Evolutionary conservation across 2,888 invertebrate species (phyloP).

Genomic region (Amphimallon solstitiale): DNA sequence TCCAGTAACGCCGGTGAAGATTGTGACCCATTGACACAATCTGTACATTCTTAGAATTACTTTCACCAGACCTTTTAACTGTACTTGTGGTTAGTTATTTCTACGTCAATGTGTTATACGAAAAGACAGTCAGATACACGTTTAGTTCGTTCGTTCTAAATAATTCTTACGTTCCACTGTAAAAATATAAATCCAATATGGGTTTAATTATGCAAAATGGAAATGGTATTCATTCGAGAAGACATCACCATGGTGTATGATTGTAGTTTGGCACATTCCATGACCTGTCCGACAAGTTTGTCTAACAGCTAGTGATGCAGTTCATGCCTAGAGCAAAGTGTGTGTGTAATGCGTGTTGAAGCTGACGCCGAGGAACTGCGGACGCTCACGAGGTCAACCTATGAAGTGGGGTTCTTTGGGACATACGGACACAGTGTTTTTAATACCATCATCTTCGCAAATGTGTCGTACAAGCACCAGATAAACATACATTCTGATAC

Average conservation of each 20-base stretch:
- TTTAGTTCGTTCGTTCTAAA: not conserved
- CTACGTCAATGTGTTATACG: not conserved
- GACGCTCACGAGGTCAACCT: conserved; percentile 60
- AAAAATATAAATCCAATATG: not conserved
- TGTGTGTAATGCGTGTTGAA: conserved; percentile 35
- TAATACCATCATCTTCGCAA: conserved; percentile 55
- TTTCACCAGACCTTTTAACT: conserved; percentile 37
- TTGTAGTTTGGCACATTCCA: conserved; percentile 50
- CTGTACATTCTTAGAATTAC: conserved; percentile 38
- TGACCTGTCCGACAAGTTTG: conserved; percentile 51
- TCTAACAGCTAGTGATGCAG: conserved; percentile 47
- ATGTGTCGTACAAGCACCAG: conserved; percentile 52
- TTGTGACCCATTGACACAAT: conserved; percentile 38
- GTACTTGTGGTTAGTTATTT: conserved; percentile 18
- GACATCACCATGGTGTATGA: too few relatives aligned
- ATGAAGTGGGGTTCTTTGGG: conserved; percentile 60
- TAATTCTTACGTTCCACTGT: not conserved
- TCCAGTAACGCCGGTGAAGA: conserved; percentile 6
- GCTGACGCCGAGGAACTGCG: conserved; percentile 56
- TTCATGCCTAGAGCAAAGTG: conserved; percentile 38
- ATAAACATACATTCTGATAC: too few relatives aligned
- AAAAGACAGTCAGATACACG: not conserved
- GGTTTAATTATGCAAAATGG: too few relatives aligned
- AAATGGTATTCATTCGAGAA: too few relatives aligned
- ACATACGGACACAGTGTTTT: conserved; percentile 59